Base-by-base conservation (phyloP, 2,797 vertebrate species). In the Macroramphosus scolopax region DNA sequence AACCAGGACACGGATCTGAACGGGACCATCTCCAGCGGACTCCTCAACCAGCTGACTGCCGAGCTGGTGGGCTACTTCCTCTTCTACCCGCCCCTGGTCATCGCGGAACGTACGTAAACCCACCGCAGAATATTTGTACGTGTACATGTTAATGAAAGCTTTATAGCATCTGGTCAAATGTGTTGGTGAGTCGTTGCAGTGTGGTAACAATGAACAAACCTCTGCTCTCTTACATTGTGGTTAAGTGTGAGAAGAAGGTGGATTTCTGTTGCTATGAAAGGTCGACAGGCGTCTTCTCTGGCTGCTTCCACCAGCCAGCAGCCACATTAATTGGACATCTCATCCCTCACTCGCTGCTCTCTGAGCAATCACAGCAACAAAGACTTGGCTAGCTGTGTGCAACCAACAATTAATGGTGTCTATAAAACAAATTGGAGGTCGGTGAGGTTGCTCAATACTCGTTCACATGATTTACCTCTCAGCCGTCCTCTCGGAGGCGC, bases 61-160 rank as follows among this genome's bases (percentile, higher is more conserved):
- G 95, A 98, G 78, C 87, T 98, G 70, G 94, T 98, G 60, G 96
- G 96, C 17, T 98, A 98, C 89, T 98, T 97, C 38, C 92, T 98
- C 51, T 94, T 93, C 80, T 97, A 93, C 82, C 96, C 96, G 0
- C 95, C 95, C 0, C 90, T 96, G 72, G 88, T 94, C 77, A 97
- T 98, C 3, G 96, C 96, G 1, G 96, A 99, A 80, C 94, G 96
- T 99, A 89, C 92, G 93, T 87, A 26, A 52, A 25, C 17, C 14
- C n/a, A 16, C 6, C 16, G n/a, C n/a, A n/a, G n/a, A n/a, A n/a
- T n/a, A n/a, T n/a, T n/a, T n/a, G n/a, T n/a, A n/a, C n/a, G n/a
- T n/a, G n/a, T n/a, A n/a, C n/a, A n/a, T n/a, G n/a, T 22, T 6
- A 22, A 22, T 22, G 20, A 6, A 22, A 3, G 6, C 20, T 22